Base-by-base conservation (phyloP, 2,888 invertebrate species). In the Rotaria macrura region DNA sequence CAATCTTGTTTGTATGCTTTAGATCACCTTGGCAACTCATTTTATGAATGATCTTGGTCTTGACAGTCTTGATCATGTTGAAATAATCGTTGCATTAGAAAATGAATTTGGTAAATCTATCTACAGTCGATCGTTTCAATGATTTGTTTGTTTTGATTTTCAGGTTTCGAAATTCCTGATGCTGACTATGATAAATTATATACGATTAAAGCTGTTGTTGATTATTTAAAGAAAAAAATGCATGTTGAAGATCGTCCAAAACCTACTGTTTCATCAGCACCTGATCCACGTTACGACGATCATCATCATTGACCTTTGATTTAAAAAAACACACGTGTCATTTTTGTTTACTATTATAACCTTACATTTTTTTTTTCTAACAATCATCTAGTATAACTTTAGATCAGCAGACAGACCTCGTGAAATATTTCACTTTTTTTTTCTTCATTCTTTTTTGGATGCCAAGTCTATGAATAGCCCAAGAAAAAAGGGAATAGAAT, bases 31-130 rank as follows among this genome's bases (percentile, higher is more conserved):
- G 88, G 95, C 97, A 20, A 95, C 96, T 85, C 97, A 99, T 92
- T 98, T 99, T 91, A 95, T 96, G 89, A 96, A 95, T 89, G 99
- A 99, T 91, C 93, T 98, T 89, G 99, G 99, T 52, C 92, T 99
- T 88, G 99, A 99, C 91, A 98, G 98, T 0, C 92, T 99, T 88
- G 99, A 99, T 92, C 98, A 98, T 92, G 98, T 99, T 83, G 99
- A 99, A 92, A 94, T 99, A 85, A 96, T 99, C 88, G 98, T 99
- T 97, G 97, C 97, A 1, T 96, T 99, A 93, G 99, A 99, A 92
- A 99, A 99, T 92, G 99, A 99, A 92, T 99, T 99, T 92, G 96
- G 93, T 93, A 90, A n/a, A n/a, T n/a, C n/a, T n/a, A n/a, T n/a
- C 23, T 47, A 65, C 47, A 29, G 0, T 65, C 2, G 6, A 23